phyloP scores from a whole-genome alignment of 1,140 invertebrate species.

The Drosophila kanapiae region DNA sequence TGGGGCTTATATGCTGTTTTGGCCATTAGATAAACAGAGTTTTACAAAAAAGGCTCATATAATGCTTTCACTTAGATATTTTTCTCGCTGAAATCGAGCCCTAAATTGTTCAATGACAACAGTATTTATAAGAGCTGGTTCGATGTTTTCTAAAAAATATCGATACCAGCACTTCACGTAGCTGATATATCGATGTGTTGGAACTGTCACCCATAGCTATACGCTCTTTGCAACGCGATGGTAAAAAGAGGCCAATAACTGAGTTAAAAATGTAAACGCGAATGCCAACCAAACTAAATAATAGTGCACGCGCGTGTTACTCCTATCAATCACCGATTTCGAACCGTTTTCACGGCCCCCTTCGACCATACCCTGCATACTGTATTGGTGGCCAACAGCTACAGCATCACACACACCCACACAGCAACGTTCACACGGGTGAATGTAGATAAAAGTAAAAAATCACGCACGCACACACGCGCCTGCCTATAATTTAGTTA shows the following conservation, averaged over 20 bases:
- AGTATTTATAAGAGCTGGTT: neutral
- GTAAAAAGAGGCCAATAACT: constrained; percentile 63
- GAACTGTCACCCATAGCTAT: constrained; percentile 11
- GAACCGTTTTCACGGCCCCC: constrained; percentile 40
- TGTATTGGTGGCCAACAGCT: constrained; percentile 64
- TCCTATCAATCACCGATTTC: constrained; percentile 49
- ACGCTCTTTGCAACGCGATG: constrained; percentile 33
- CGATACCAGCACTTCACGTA: neutral
- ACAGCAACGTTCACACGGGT: constrained; percentile 39
- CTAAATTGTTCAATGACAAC: neutral
- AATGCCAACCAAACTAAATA: constrained; percentile 42
- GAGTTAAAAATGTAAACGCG: constrained; percentile 73
- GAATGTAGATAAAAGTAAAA: constrained; percentile 64
- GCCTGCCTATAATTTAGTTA: constrained; percentile 73
- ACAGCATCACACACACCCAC: constrained; percentile 68
- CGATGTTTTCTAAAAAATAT: neutral
- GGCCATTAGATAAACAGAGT: no score
- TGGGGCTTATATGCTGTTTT: no score
- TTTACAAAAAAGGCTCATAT: no score
- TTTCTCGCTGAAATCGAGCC: no score
- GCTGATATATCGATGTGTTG: neutral
- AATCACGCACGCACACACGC: constrained; percentile 52
- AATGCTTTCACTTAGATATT: no score
- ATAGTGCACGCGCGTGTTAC: constrained; percentile 54
- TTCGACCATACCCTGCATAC: constrained; percentile 19